phyloP scores from a whole-genome alignment of 2,797 vertebrate genomes.

The Anniella stebbinsi region DNA sequence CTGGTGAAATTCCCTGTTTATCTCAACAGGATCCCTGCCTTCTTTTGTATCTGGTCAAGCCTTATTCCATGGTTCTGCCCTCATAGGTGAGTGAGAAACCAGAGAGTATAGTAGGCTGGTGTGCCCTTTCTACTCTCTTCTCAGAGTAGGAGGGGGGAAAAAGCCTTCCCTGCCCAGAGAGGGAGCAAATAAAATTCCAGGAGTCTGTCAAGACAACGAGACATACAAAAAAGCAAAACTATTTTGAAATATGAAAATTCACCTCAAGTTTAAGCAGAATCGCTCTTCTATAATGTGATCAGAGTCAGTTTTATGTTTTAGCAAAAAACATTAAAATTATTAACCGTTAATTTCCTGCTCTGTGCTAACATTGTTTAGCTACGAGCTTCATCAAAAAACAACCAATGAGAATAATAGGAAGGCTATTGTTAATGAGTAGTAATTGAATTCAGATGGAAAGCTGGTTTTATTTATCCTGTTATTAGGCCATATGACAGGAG shows the following conservation, averaged over 20 bases:
- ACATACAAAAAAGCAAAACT: not conserved
- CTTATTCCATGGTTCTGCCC: not conserved
- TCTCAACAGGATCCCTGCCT: too few relatives aligned
- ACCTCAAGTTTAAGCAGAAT: not conserved
- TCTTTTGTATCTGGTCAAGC: too few relatives aligned
- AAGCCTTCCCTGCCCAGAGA: too few relatives aligned
- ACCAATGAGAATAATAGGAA: conserved; percentile 1
- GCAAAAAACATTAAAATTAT: not conserved
- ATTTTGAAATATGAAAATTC: not conserved
- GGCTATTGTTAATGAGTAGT: not conserved
- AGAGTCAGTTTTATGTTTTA: not conserved
- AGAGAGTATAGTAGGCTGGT: too few relatives aligned
- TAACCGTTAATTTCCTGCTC: not conserved
- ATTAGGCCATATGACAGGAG: conserved; percentile 16
- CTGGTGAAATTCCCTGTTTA: too few relatives aligned
- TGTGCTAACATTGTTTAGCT: not conserved
- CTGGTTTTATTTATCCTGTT: conserved; percentile 52
- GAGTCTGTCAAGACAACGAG: too few relatives aligned
- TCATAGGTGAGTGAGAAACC: too few relatives aligned
- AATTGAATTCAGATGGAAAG: conserved; percentile 48
- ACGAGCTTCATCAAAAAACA: not conserved
- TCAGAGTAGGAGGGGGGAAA: too few relatives aligned
- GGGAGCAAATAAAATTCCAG: too few relatives aligned
- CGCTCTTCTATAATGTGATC: not conserved
- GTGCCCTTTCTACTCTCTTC: too few relatives aligned